Evolutionary conservation across 2,113 vertebrate genomes (phyloP).

Genomic region (Ptilorrhoa leucosticta): DNA sequence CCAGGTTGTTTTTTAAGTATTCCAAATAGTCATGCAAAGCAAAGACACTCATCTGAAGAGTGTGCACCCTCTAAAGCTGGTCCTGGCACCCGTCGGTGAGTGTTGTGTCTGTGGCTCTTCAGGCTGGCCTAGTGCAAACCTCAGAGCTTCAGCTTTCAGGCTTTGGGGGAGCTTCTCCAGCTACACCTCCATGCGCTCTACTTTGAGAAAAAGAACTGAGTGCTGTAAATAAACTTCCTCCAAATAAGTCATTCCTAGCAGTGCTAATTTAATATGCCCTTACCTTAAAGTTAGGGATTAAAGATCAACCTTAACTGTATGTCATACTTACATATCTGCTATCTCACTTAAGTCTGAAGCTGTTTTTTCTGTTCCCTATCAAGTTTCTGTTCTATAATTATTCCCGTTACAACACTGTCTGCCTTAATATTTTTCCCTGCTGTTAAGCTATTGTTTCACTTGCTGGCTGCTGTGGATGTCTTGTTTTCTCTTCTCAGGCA

Average conservation of each 20-base stretch:
- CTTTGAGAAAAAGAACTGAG: not conserved
- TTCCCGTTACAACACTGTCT: not conserved
- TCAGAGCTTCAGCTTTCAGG: not conserved
- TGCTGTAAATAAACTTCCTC: not conserved
- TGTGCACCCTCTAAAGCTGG: not conserved
- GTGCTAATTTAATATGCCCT: not conserved
- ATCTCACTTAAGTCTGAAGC: not conserved
- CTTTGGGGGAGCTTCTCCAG: not conserved
- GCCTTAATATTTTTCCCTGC: constrained; percentile 5
- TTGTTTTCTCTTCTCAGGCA: not conserved
- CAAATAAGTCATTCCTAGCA: not conserved
- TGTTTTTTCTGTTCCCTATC: not conserved
- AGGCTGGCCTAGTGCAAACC: not conserved
- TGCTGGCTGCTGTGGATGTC: not conserved
- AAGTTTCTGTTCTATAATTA: not conserved
- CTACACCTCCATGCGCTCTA: accelerated
- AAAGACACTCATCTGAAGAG: not conserved
- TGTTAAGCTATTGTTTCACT: not conserved
- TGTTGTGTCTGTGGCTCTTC: not conserved
- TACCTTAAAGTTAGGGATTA: not conserved
- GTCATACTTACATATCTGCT: not conserved
- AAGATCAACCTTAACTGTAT: not conserved
- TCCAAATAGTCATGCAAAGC: not conserved
- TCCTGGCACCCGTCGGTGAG: not conserved
- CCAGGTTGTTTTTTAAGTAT: not conserved